These are phyloP conservation scores for Panurus biarmicus DNA, from an alignment of 2,113 vertebrate species.

Conservation along the genomic window DNA sequence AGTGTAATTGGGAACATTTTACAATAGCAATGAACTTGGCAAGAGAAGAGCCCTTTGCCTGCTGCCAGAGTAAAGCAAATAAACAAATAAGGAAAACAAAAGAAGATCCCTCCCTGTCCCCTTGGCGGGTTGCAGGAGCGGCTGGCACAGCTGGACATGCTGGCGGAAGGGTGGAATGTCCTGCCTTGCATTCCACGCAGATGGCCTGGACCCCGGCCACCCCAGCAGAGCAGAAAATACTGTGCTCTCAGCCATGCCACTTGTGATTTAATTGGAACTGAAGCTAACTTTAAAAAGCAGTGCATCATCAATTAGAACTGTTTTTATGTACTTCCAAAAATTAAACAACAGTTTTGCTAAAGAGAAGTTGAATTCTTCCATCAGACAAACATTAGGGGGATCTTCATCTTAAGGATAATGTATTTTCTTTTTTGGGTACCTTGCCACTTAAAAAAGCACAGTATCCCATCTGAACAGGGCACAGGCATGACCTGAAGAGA, in stretches of 20 bases:
- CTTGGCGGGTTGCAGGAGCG: constrained; percentile 12
- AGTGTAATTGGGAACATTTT: constrained; percentile 50
- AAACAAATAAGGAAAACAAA: constrained; percentile 65
- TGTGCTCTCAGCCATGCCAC: neutral
- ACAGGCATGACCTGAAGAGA: neutral
- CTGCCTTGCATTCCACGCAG: constrained; percentile 44
- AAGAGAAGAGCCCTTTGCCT: constrained; percentile 27
- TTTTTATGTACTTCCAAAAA: neutral
- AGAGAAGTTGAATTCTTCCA: neutral
- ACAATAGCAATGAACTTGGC: constrained; percentile 63
- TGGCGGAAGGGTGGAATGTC: constrained; percentile 49
- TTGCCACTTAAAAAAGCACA: neutral
- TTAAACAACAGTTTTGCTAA: neutral
- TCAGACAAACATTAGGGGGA: neutral
- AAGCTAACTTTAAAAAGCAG: neutral
- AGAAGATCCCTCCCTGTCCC: constrained; percentile 36
- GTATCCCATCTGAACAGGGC: neutral
- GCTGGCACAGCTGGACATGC: constrained; percentile 56
- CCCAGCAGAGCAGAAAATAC: constrained; percentile 24
- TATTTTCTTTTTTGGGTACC: neutral
- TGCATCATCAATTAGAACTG: neutral
- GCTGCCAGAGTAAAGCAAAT: constrained; percentile 59
- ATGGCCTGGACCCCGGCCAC: constrained; percentile 53
- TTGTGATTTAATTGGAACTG: constrained; percentile 15
- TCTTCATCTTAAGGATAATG: neutral